Conservation (phyloP, 2,113 vertebrate species). For the Electrona antarctica region DNA sequence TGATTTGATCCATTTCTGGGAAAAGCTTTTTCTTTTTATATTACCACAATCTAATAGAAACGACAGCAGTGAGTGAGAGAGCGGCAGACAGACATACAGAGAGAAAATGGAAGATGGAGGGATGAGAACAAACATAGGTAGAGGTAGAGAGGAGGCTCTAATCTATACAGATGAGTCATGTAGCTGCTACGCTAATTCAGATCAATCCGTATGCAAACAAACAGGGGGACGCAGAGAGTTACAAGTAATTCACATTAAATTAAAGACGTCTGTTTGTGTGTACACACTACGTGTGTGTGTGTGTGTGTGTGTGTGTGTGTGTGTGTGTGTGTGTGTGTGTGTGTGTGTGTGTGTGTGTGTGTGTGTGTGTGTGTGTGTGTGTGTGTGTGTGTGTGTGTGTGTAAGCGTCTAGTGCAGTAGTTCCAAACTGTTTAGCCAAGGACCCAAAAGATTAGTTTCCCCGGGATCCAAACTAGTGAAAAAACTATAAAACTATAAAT, state of each 20-base stretch:
- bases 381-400: neutral
- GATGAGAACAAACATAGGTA: constrained; percentile 62
- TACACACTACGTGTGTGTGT: too few relatives aligned
- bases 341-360: too few relatives aligned
- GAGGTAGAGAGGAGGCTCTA: constrained; percentile 32
- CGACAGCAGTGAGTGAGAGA: constrained; percentile 10
- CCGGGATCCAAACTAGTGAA: neutral
- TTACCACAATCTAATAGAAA: constrained; percentile 30
- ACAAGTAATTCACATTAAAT: constrained; percentile 41
- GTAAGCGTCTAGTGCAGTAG: neutral
- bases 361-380: too few relatives aligned
- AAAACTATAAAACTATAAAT: too few relatives aligned
- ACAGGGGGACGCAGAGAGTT: constrained; percentile 40
- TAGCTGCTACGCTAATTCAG: constrained; percentile 54
- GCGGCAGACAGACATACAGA: constrained; percentile 26
- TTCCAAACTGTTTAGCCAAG: neutral
- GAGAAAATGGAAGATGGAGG: constrained; percentile 42
- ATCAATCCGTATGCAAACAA: constrained; percentile 63
- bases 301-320: too few relatives aligned
- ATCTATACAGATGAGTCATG: constrained; percentile 56
- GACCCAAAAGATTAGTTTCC: neutral
- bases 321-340: neutral
- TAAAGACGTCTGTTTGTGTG: constrained; percentile 23
- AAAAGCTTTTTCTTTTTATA: constrained; percentile 10
- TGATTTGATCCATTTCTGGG: constrained; percentile 29